These are phyloP conservation scores for Epinephelus fuscoguttatus DNA, from an alignment of 2,113 vertebrate species.

Conservation along the genomic window DNA sequence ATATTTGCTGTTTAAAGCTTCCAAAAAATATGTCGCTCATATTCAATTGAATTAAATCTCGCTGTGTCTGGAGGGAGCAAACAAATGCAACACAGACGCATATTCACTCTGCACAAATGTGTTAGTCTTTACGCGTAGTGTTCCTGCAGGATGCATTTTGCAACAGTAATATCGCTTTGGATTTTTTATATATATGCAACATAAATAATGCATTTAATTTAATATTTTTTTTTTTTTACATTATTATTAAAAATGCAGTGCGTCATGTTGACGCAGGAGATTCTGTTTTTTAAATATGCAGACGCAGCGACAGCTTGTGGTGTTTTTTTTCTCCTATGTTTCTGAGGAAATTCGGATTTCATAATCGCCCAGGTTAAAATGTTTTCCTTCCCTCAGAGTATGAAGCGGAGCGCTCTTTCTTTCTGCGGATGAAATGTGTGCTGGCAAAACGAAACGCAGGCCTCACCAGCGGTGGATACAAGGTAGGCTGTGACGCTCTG, in stretches of 20 bases:
- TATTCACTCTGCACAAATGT: not conserved
- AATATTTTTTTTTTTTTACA: no score
- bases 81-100: not conserved
- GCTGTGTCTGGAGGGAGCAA: not conserved
- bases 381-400: constrained; percentile 86
- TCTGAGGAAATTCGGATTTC: not conserved
- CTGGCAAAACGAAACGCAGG: constrained; percentile 98
- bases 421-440: constrained; percentile 98
- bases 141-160: not conserved
- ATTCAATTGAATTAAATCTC: constrained; percentile 3
- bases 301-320: not conserved
- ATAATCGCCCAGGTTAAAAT: not conserved
- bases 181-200: not conserved
- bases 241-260: not conserved
- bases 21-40: not conserved
- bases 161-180: not conserved
- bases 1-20: not conserved
- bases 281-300: not conserved
- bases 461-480: constrained; percentile 97
- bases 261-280: not conserved
- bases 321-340: not conserved
- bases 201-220: not conserved
- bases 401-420: constrained; percentile 97
- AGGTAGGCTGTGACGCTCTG: constrained; percentile 82
- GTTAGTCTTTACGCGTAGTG: not conserved